Conservation (phyloP, 2,888 invertebrate species). For the Microchrysa polita region DNA sequence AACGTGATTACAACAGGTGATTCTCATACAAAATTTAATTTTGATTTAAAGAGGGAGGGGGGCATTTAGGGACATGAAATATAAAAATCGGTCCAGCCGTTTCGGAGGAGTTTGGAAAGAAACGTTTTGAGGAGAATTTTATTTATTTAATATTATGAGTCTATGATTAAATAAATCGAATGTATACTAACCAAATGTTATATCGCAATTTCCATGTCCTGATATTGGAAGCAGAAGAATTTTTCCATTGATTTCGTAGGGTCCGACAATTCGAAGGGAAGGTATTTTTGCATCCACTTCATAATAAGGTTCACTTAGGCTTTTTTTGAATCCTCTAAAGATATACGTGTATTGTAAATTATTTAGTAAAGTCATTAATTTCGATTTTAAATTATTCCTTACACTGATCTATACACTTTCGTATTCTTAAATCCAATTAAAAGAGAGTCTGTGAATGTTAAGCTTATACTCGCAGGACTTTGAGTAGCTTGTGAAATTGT, state of each 20-base stretch:
- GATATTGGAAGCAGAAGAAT: conserved; percentile 58
- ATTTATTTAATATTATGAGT: conserved; percentile 17
- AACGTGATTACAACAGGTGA: too few relatives aligned
- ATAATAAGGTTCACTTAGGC: conserved; percentile 49
- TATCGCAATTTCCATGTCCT: conserved; percentile 56
- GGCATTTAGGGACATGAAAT: too few relatives aligned
- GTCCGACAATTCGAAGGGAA: conserved; percentile 55
- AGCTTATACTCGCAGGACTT: conserved; percentile 60
- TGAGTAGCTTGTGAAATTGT: conserved; percentile 55
- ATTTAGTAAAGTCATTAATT: neutral
- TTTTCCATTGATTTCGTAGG: conserved; percentile 57
- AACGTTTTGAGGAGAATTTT: too few relatives aligned
- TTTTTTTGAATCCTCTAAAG: conserved; percentile 55
- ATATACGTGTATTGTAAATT: conserved; percentile 19
- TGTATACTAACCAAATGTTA: conserved; percentile 56
- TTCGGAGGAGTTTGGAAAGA: too few relatives aligned
- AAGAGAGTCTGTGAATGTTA: conserved; percentile 57
- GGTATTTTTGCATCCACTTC: conserved; percentile 55
- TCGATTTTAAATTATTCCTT: conserved; percentile 50
- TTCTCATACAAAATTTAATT: too few relatives aligned
- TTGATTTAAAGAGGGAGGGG: too few relatives aligned
- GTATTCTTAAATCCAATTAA: conserved; percentile 55
- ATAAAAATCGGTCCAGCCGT: too few relatives aligned
- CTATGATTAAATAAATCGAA: too few relatives aligned
- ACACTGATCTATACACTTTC: conserved; percentile 53